Percentiles rank a stretch among this genome's conserved stretches.
Evolutionary conservation across 2,113 vertebrate species (phyloP).

Genomic region (Pituophis catenifer): DNA sequence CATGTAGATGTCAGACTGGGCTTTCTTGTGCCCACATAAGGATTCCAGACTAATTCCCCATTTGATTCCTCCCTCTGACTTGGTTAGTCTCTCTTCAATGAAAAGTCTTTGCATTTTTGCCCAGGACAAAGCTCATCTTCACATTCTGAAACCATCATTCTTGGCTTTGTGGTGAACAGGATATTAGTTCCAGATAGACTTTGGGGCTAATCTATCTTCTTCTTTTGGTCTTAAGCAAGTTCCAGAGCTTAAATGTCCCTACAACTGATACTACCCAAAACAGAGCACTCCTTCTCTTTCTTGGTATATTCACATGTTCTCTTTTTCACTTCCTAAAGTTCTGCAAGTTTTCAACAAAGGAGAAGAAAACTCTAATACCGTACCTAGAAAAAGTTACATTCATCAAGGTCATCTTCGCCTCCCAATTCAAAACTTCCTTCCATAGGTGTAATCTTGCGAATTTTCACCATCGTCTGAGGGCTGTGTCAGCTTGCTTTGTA

Average conservation of each 20-base stretch:
- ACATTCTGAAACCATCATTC: background rate
- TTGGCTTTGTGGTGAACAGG: background rate
- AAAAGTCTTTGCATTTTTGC: background rate
- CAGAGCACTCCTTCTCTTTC: background rate
- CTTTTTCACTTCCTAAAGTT: background rate
- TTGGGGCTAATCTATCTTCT: too few species aligned
- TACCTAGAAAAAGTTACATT: background rate
- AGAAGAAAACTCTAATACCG: background rate
- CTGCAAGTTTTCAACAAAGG: background rate
- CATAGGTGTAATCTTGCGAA: background rate
- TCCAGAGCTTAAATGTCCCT: background rate
- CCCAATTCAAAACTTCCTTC: background rate
- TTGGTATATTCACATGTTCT: background rate
- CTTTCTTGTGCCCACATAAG: too few species aligned
- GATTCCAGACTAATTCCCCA: background rate
- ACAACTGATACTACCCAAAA: background rate
- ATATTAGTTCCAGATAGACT: background rate
- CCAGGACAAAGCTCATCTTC: background rate
- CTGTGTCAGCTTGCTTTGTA: slow-evolving; percentile 5
- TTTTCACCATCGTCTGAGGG: slow-evolving; percentile 11
- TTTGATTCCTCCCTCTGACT: background rate
- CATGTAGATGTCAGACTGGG: too few species aligned
- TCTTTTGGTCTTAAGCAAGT: background rate
- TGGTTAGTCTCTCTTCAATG: background rate
- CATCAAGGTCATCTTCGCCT: slow-evolving; percentile 12